These are phyloP conservation scores for Thermophis baileyi DNA, from an alignment of 2,113 vertebrate species.

Conservation along the genomic window DNA sequence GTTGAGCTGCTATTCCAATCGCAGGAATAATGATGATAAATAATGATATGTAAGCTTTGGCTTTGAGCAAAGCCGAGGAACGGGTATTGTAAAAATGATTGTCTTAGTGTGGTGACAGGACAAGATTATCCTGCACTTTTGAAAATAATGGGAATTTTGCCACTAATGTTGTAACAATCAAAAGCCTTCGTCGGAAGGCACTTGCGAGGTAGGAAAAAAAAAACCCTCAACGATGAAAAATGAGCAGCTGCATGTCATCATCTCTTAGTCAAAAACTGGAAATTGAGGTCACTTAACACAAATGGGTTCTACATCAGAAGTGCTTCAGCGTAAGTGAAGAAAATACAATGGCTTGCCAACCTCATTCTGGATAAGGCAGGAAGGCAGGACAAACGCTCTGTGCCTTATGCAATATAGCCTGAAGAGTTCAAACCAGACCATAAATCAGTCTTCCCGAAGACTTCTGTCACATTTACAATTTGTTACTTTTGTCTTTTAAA, in stretches of 20 bases:
- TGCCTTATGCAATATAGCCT: neutral
- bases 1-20: neutral
- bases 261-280: slow-evolving; percentile 14
- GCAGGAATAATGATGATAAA: neutral
- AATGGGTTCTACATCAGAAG: neutral
- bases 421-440: neutral
- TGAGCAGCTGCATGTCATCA: neutral
- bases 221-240: slow-evolving; percentile 7
- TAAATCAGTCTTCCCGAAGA: neutral
- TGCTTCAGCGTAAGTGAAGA: slow-evolving; percentile 1
- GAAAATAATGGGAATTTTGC: slow-evolving; percentile 20
- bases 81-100: neutral
- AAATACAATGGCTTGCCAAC: neutral
- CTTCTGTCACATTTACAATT: neutral
- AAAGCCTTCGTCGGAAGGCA: slow-evolving; percentile 21
- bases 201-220: neutral
- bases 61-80: neutral
- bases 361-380: neutral
- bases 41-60: slow-evolving; percentile 16
- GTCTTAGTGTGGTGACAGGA: slow-evolving; percentile 37
- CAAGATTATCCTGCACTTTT: neutral
- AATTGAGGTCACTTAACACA: fast-evolving
- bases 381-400: fast-evolving
- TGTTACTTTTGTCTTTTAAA: neutral
- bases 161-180: neutral